A percentile compares a stretch with the other conserved stretches of the same genome.
Conservation (phyloP, 2,797 vertebrate species). For the Cygnus olor region DNA sequence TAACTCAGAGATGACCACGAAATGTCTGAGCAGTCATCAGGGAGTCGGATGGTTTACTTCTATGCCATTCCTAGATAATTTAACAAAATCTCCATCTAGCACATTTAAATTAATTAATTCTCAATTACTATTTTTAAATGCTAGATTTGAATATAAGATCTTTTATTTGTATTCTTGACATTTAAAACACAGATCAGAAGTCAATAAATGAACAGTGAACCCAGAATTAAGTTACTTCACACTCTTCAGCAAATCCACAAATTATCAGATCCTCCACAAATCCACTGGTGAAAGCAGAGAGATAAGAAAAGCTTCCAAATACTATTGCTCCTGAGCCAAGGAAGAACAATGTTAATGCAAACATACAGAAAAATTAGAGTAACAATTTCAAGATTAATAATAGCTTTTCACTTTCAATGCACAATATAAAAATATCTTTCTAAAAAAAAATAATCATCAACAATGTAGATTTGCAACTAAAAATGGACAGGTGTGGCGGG, state of each 20-base stretch:
- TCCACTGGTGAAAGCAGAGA: background rate
- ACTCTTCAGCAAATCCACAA: background rate
- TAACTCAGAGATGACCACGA: background rate
- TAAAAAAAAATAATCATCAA: background rate
- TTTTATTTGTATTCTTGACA: background rate
- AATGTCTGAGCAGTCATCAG: background rate
- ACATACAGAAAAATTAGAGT: background rate
- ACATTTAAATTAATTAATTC: background rate
- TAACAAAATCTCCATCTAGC: background rate
- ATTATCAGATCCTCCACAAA: background rate
- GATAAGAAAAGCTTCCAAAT: background rate
- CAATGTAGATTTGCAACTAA: background rate
- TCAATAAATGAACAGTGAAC: background rate
- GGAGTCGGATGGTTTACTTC: background rate
- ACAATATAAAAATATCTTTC: background rate
- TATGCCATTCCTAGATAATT: background rate
- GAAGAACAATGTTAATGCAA: background rate
- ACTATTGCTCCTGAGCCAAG: conserved; percentile 1
- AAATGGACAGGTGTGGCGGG: background rate
- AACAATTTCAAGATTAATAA: background rate
- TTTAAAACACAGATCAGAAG: background rate
- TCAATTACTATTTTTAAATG: background rate
- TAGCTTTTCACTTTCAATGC: background rate
- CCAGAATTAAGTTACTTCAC: background rate
- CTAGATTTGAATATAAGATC: background rate